Base-by-base conservation (phyloP, 2,113 vertebrate genomes). In the Murina feae region DNA sequence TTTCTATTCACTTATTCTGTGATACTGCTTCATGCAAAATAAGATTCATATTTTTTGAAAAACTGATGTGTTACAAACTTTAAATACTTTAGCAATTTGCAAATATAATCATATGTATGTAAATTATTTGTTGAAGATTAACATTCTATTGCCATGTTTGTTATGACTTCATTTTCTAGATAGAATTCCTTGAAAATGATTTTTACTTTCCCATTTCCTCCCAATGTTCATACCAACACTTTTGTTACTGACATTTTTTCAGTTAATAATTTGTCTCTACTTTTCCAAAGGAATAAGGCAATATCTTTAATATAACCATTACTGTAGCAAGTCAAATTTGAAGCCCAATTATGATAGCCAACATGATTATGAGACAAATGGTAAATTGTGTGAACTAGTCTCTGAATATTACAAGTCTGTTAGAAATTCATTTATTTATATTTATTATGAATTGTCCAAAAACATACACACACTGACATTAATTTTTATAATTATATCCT, bases 21-120 rank as follows among this genome's bases (percentile, higher is more conserved):
- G 51, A 88, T 92, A 14, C 1, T 86, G 21, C 35, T 90, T 17
- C 13, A 87, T 86, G 16, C n/a, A 95, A 96, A 96, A 90, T 89
- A 86, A 93, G 0, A 90, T 82, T 96, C 0, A 78, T 39, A 68
- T 20, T 51, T 60, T 93, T 93, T 37, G 28, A 14, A 76, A 91
- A 86, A 28, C 5, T 55, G 8, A 92, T 86, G 93, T 95, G 35
- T 21, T 92, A 8, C 1, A 94, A 18, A 96, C 78, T 94, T 93
- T 91, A 89, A 96, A 94, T 92, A 90, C 37, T 86, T 93, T 13
- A 94, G 32, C 16, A 94, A 75, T 53, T 84, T 97, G 51, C 39
- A 95, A 87, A 92, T 95, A 86, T 91, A 95, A 58, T 75, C 11
- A 88, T 69, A 25, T 6, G 68, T 65, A 93, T 91, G 23, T 4